These are phyloP conservation scores for Poecile atricapillus DNA, from an alignment of 2,113 vertebrate genomes.

Conservation along the genomic window DNA sequence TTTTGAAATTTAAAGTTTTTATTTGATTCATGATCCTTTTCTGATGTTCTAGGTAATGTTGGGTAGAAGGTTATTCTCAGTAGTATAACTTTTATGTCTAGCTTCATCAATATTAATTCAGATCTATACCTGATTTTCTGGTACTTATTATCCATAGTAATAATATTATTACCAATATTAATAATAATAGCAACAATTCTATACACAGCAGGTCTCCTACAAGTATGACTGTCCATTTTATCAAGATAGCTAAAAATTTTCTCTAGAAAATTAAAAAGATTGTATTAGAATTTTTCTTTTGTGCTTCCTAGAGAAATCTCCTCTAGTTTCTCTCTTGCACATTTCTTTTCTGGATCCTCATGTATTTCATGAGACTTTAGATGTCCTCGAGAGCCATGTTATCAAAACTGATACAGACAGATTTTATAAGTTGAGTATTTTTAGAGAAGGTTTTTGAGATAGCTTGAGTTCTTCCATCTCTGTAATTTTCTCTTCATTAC, in stretches of 20 bases:
- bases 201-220: not conserved
- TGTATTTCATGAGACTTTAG: not conserved
- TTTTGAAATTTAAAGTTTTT: not conserved
- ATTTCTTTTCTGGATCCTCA: not conserved
- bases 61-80: not conserved
- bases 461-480: not conserved
- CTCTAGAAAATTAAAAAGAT: not conserved
- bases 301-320: not conserved
- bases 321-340: not conserved
- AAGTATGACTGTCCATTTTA: not conserved
- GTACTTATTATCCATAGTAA: not conserved
- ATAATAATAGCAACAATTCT: not conserved
- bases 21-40: not conserved
- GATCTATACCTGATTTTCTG: not conserved
- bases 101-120: not conserved
- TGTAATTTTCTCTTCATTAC: not conserved
- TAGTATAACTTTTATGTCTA: not conserved
- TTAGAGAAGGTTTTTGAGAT: slow-evolving; percentile 5
- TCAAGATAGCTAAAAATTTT: not conserved
- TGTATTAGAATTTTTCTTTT: not conserved
- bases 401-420: not conserved
- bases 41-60: not conserved
- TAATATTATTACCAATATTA: not conserved
- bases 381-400: not conserved
- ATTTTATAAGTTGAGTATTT: slow-evolving; percentile 24